Percentiles rank a stretch among this genome's conserved stretches.
Evolutionary conservation across 2,888 invertebrate species (phyloP).

Genomic region (Eupithecia centaureata): DNA sequence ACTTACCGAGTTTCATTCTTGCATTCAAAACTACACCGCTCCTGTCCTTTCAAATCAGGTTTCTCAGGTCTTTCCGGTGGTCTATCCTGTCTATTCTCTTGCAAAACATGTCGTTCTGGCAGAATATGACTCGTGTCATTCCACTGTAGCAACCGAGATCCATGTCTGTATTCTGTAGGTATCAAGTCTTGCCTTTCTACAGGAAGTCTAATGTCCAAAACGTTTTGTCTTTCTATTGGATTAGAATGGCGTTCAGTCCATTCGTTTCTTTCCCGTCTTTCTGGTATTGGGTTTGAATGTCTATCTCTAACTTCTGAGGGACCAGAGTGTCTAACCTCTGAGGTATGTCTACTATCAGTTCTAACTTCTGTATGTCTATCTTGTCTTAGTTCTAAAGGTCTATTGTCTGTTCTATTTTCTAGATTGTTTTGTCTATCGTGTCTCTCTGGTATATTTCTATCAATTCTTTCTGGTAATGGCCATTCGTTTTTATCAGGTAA

Average conservation of each 20-base stretch:
- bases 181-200: slow-evolving; percentile 7
- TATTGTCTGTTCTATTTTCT: slow-evolving; percentile 40
- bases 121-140: slow-evolving; percentile 25
- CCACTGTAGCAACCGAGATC: slow-evolving; percentile 23
- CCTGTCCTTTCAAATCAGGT: slow-evolving; percentile 50
- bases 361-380: slow-evolving; percentile 43
- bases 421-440: slow-evolving; percentile 23
- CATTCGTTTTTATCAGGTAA: slow-evolving; percentile 35
- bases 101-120: slow-evolving; percentile 36
- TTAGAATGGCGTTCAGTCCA: slow-evolving; percentile 24
- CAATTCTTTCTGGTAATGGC: slow-evolving; percentile 36
- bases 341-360: slow-evolving; percentile 41
- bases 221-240: slow-evolving; percentile 21
- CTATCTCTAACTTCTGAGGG: slow-evolving; percentile 34
- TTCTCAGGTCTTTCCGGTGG: slow-evolving; percentile 58
- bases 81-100: slow-evolving; percentile 52
- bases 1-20: slow-evolving; percentile 53
- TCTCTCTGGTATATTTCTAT: slow-evolving; percentile 24
- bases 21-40: slow-evolving; percentile 52
- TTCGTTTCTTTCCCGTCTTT: slow-evolving; percentile 37
- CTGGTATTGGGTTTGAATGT: slow-evolving; percentile 38
- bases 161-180: slow-evolving; percentile 20
- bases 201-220: background rate
- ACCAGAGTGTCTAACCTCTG: slow-evolving; percentile 29
- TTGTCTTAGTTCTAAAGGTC: slow-evolving; percentile 39